Conservation (phyloP, 2,888 invertebrate genomes). For the Sarcophaga variegata region DNA sequence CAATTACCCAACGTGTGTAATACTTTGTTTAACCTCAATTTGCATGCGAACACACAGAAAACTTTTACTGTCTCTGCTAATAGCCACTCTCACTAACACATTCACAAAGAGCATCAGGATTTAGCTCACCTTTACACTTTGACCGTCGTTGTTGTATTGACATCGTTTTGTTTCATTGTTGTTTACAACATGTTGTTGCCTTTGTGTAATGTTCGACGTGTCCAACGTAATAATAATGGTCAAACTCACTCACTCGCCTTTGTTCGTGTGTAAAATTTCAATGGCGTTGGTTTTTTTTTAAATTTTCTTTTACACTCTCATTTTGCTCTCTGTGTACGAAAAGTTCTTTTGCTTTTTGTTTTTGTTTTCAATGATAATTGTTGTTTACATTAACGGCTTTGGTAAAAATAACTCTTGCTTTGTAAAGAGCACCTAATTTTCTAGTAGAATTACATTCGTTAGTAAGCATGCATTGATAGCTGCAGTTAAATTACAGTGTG, state of each 20-base stretch:
- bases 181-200: constrained; percentile 57
- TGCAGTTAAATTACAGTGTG: too few species aligned
- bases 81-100: neutral
- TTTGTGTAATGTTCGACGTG: constrained; percentile 43
- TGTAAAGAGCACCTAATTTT: too few species aligned
- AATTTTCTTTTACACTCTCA: too few species aligned
- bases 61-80: too few species aligned
- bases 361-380: constrained; percentile 37
- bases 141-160: too few species aligned
- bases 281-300: constrained; percentile 33
- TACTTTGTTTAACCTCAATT: constrained; percentile 59
- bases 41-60: constrained; percentile 22
- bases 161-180: constrained; percentile 36
- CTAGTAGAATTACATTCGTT: too few species aligned
- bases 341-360: constrained; percentile 33
- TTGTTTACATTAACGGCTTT: constrained; percentile 39
- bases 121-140: too few species aligned
- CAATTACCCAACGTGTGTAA: constrained; percentile 52
- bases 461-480: too few species aligned
- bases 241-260: constrained; percentile 48
- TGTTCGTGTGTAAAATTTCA: constrained; percentile 42
- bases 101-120: neutral
- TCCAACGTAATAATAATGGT: constrained; percentile 47
- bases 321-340: too few species aligned
- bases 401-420: neutral